Evolutionary conservation across 2,888 invertebrate genomes (phyloP), one percentile per base, ranked within the genome.

Genomic region (Gandaritis pyraliata): DNA sequence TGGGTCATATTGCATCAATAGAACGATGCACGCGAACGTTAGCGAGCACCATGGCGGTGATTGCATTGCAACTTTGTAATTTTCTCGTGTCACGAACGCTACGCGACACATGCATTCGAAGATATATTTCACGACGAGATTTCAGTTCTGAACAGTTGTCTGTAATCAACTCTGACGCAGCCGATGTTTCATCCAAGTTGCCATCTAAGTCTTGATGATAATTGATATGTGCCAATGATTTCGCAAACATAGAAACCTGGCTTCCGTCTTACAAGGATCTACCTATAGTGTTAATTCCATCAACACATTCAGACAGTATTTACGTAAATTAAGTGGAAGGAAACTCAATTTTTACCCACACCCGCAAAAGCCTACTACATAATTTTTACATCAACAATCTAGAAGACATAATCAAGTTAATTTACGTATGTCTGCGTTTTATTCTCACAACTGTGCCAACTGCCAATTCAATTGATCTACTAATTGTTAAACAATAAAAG

Each of bases 1-100:
- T 88, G 78, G 87, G 88, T 87, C 88, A 82, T 79, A 81, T 88
- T 88, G 86, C 87, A 85, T 87, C 85, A 88, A 86, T 85, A 81
- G 77, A 80, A 79, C 83, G 81, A 87, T 86, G 84, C 87, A 87
- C 86, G 86, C 86, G 67, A 86, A 76, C 83, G 75, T 72, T 81
- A 78, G 71, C 83, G 81, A 4, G 85, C 85, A 84, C 85, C 85
- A 86, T 88, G 72, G 75, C 76, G 74, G 70, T 81, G 81, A 83
- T 84, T 83, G 79, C 80, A 69, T 75, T 83, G 79, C 83, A 81
- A 81, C 80, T 78, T 77, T 73, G 80, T 81, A 84, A 87, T 88
- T 83, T 81, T 77, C 81, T 78, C 77, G 70, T 78, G 79, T 81
- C 83, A 85, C 83, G 83, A 79, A 72, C 58, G 61, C 56, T 66